Evolutionary conservation across 2,113 vertebrate genomes (phyloP), one percentile per base, ranked within the genome.

Genomic region (Camelus dromedarius): DNA sequence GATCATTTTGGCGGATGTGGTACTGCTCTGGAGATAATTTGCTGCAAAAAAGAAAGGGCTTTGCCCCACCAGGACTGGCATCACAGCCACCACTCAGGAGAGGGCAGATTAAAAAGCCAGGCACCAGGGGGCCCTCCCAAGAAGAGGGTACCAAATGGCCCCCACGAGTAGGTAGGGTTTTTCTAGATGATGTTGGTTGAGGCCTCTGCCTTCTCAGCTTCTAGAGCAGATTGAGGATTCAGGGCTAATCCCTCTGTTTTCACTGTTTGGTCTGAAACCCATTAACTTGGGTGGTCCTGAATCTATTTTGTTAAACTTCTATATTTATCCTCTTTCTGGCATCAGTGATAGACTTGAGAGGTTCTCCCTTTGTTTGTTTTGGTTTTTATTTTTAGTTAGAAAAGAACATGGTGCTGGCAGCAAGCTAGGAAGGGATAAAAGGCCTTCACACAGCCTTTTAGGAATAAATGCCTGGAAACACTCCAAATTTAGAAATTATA

Each of bases 201-300:
- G 54, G n/a, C 48, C 42, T 76, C 48, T 66, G 26, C 0, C 46
- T 90, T 54, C 48, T 67, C 54, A 11, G 54, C 54, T 93, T 94
- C 88, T 56, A 73, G 62, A 94, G 56, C 81, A 77, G 87, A 70
- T 50, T 46, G 58, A 76, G 30, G 48, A 52, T 77, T 92, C 89
- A 26, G 7, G 58, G 46, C 35, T 77, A 94, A 98, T 84, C 90
- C 54, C 86, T 95, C 82, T 64, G 77, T 93, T 97, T 93, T 84
- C 26, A 16, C 42, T 92, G 5, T 85, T 93, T 93, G 94, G 32
- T 30, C 79, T 96, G 70, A 76, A 97, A 96, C 66, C 54, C 80
- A 82, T 82, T 92, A 87, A 42, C 88, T 52, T 98, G 96, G 95
- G 91, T 88, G 95, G 93, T 77, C 91, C 72, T 69, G 46, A 77